phyloP scores from a whole-genome alignment of 2,797 vertebrate genomes.

The Sebastes reedi region DNA sequence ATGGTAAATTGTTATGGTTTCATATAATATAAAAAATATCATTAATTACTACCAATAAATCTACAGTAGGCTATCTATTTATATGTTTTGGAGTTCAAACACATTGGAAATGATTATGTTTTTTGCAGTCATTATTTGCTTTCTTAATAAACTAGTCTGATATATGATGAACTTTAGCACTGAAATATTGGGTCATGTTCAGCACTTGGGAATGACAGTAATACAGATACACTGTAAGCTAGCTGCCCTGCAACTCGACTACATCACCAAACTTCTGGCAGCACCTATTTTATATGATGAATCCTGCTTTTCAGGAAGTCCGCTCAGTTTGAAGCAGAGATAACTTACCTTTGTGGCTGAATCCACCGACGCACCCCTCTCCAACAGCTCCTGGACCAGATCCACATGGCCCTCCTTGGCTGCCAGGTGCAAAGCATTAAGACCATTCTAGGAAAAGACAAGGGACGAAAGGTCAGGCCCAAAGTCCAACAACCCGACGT shows the following conservation, averaged over 20 bases:
- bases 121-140: too few relatives aligned
- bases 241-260: not conserved
- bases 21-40: too few relatives aligned
- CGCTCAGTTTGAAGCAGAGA: not conserved
- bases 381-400: slow-evolving; percentile 94
- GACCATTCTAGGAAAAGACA: slow-evolving; percentile 89
- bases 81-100: too few relatives aligned
- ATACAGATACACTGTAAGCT: too few relatives aligned
- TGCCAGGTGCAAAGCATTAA: slow-evolving; percentile 96
- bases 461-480: slow-evolving; percentile 7
- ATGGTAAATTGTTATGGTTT: too few relatives aligned
- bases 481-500: not conserved
- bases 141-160: too few relatives aligned
- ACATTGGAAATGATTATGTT: too few relatives aligned
- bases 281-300: not conserved
- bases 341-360: slow-evolving; percentile 92
- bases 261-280: not conserved
- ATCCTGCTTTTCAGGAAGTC: not conserved
- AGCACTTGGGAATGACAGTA: too few relatives aligned
- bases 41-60: too few relatives aligned
- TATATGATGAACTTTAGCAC: too few relatives aligned
- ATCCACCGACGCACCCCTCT: slow-evolving; percentile 91
- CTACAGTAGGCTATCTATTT: too few relatives aligned
- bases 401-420: slow-evolving; percentile 97
- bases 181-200: too few relatives aligned